Evolutionary conservation across 2,113 vertebrate genomes (phyloP).

Genomic region (Steatornis caripensis): DNA sequence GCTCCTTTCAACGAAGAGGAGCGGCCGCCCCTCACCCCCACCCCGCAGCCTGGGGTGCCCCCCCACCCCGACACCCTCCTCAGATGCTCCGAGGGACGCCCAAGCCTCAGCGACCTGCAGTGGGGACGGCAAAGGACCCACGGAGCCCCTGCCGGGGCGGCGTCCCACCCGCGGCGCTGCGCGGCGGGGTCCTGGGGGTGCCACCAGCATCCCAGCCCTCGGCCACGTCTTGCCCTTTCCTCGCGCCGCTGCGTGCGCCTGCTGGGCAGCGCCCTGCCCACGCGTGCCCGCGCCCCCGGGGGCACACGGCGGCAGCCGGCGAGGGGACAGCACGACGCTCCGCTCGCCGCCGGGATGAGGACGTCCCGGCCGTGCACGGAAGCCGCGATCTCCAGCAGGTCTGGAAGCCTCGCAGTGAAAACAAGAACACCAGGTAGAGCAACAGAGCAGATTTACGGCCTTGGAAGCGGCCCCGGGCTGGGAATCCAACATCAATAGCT

Average conservation of each 20-base stretch:
- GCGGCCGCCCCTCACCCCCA: neutral
- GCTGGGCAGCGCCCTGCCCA: neutral
- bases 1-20: neutral
- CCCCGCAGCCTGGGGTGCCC: neutral
- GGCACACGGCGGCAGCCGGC: rapidly evolving
- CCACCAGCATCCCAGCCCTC: neutral
- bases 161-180: rapidly evolving
- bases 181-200: too few species aligned
- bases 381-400: neutral
- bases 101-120: neutral
- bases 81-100: neutral
- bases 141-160: rapidly evolving
- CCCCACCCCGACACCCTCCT: neutral
- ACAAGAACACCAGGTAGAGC: conserved; percentile 27
- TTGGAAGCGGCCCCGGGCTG: conserved; percentile 22
- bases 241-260: rapidly evolving
- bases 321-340: neutral
- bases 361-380: neutral
- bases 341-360: rapidly evolving
- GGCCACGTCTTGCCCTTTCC: neutral
- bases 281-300: neutral
- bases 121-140: neutral
- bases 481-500: conserved; percentile 59
- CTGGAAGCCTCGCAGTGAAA: conserved; percentile 7
- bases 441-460: conserved; percentile 10